Evolutionary conservation across 2,113 vertebrate species (phyloP).

Genomic region (Dermatemys mawii): DNA sequence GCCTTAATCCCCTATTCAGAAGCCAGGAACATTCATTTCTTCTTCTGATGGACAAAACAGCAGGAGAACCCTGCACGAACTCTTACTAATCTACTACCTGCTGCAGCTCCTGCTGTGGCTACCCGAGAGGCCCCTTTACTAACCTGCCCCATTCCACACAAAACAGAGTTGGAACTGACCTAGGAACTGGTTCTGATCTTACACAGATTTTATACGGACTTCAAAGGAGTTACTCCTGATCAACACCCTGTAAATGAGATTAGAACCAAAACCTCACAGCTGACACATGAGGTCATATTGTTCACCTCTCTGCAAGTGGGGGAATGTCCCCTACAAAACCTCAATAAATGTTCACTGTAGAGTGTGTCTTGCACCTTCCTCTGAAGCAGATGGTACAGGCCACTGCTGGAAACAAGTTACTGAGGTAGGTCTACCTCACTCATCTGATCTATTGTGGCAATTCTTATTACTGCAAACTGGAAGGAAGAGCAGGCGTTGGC

Average conservation of each 20-base stretch:
- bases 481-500: slow-evolving; percentile 27
- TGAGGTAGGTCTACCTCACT: not conserved
- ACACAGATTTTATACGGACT: not conserved
- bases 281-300: not conserved
- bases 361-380: not conserved
- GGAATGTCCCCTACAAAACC: not conserved
- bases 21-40: not conserved
- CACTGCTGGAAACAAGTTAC: not conserved
- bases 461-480: not conserved
- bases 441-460: not conserved
- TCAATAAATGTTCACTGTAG: accelerated
- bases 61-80: accelerated
- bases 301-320: not conserved
- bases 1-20: not conserved
- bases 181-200: accelerated
- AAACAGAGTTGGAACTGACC: not conserved
- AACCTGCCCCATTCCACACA: not conserved
- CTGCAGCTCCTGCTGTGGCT: not conserved
- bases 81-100: accelerated
- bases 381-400: not conserved
- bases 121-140: not conserved
- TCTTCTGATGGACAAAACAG: not conserved
- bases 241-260: not conserved
- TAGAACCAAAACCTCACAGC: not conserved
- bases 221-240: not conserved